phyloP scores from a whole-genome alignment of 2,797 vertebrate genomes.

The Falco columbarius region DNA sequence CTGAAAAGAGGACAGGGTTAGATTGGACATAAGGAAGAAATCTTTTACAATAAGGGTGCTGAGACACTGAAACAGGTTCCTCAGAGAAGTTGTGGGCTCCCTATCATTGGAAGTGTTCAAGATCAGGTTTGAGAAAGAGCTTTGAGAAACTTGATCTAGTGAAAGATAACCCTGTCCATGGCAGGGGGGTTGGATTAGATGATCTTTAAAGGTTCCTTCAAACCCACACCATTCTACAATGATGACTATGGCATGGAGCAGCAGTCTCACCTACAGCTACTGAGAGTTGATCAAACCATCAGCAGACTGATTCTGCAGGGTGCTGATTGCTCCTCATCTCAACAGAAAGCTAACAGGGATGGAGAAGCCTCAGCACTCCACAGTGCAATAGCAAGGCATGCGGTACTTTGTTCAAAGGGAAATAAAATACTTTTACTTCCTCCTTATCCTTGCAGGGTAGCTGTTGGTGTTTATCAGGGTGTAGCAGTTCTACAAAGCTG shows the following conservation, averaged over 20 bases:
- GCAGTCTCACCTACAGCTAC: neutral
- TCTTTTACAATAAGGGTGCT: neutral
- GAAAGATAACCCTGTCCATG: neutral
- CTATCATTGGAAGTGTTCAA: neutral
- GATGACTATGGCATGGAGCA: neutral
- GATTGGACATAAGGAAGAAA: neutral
- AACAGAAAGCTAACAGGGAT: neutral
- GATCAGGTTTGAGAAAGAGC: neutral
- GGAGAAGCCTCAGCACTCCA: neutral
- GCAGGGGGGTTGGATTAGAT: neutral
- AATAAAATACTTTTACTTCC: neutral
- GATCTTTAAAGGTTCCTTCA: neutral
- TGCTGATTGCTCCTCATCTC: neutral
- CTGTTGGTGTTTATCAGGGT: neutral
- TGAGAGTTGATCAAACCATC: neutral
- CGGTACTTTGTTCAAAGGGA: neutral
- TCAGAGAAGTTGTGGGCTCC: neutral
- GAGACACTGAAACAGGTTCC: neutral
- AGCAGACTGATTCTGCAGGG: neutral
- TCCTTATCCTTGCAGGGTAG: neutral
- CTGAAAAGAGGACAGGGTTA: neutral
- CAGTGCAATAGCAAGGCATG: neutral
- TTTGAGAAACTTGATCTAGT: neutral
- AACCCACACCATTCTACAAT: neutral
- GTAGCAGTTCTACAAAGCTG: neutral